Evolutionary conservation across 1,140 invertebrate species (phyloP).

Genomic region (Carcinoscorpius rotundicauda): DNA sequence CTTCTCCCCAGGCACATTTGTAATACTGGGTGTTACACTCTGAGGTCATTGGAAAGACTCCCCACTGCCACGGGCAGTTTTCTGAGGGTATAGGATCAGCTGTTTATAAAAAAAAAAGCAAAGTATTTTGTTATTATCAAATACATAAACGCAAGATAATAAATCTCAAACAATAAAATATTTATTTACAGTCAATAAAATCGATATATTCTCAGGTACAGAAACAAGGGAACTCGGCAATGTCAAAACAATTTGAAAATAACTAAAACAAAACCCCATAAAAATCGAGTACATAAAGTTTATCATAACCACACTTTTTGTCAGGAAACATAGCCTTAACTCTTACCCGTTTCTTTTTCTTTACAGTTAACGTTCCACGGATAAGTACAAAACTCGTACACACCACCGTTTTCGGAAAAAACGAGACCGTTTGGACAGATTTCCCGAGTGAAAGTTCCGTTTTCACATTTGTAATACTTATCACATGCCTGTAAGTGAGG

Average conservation of each 20-base stretch:
- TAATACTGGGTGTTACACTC: conserved; percentile 72
- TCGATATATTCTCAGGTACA: too few relatives aligned
- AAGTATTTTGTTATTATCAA: background rate
- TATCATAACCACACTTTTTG: too few relatives aligned
- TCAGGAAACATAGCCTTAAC: too few relatives aligned
- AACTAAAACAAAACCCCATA: too few relatives aligned
- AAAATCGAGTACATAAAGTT: too few relatives aligned
- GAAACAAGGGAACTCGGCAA: too few relatives aligned
- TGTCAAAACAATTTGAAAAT: too few relatives aligned
- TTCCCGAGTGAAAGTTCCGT: conserved; percentile 77
- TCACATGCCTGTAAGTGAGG: conserved; percentile 45
- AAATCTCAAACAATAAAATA: too few relatives aligned
- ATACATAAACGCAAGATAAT: background rate
- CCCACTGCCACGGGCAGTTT: conserved; percentile 71
- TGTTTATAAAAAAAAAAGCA: background rate
- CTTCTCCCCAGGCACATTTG: conserved; percentile 69
- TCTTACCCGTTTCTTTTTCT: conserved; percentile 54
- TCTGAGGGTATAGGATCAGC: conserved; percentile 22
- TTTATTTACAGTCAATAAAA: too few relatives aligned
- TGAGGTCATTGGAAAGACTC: conserved; percentile 48
- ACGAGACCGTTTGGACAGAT: conserved; percentile 82
- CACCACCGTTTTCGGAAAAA: conserved; percentile 74
- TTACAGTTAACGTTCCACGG: conserved; percentile 82
- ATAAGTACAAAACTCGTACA: conserved; percentile 87
- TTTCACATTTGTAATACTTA: conserved; percentile 78